Conservation (phyloP, 2,888 invertebrate species). For the Dioctria linearis region DNA sequence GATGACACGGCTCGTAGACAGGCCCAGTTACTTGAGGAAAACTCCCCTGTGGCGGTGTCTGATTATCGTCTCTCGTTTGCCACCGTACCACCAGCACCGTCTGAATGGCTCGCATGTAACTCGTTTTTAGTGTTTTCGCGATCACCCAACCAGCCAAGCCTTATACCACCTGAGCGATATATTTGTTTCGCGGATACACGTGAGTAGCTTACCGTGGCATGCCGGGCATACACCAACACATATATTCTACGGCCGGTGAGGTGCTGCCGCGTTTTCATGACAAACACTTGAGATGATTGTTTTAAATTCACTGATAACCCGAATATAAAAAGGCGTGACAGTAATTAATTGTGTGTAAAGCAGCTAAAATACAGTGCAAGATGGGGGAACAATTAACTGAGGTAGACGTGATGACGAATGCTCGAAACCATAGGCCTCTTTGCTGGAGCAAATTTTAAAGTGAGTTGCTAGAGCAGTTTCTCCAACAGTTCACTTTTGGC, state of each 20-base stretch:
- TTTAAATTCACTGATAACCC: conserved; percentile 66
- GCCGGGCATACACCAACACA: conserved; percentile 34
- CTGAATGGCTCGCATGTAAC: conserved; percentile 27
- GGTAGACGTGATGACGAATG: conserved; percentile 37
- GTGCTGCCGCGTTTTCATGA: conserved; percentile 58
- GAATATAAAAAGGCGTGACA: conserved; percentile 69
- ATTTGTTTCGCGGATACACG: conserved; percentile 17
- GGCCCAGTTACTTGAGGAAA: conserved; percentile 48
- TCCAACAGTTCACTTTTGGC: too few relatives aligned
- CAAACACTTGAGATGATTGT: conserved; percentile 67
- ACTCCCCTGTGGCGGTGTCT: conserved; percentile 52
- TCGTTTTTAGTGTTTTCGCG: conserved; percentile 50
- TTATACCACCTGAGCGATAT: conserved; percentile 50
- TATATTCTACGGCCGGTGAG: conserved; percentile 11
- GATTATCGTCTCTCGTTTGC: conserved; percentile 11
- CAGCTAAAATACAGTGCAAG: conserved; percentile 32
- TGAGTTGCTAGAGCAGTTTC: too few relatives aligned
- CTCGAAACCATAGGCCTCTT: not conserved
- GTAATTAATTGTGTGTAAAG: conserved; percentile 70
- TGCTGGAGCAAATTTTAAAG: conserved; percentile 2
- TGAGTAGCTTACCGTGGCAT: conserved; percentile 2
- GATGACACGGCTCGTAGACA: conserved; percentile 50
- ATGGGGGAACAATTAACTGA: conserved; percentile 54
- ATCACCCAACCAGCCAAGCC: conserved; percentile 53
- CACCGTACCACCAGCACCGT: conserved; percentile 27